phyloP scores from a whole-genome alignment of 1,140 invertebrate species.

The Phymastichus coffea region DNA sequence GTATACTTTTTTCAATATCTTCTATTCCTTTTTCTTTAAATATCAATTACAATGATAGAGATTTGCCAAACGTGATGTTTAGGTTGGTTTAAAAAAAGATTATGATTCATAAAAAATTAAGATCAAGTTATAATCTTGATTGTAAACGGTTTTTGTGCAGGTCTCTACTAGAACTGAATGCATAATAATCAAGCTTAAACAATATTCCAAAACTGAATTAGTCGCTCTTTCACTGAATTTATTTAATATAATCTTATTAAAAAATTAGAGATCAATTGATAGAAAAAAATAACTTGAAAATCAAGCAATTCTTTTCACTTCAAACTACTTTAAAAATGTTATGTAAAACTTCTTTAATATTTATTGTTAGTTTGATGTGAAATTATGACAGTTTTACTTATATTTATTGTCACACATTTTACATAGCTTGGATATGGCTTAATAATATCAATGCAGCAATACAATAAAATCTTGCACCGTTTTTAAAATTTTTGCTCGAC shows the following conservation, averaged over 20 bases:
- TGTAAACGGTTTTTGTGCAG: neutral
- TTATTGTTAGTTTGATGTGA: neutral
- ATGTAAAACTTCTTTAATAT: neutral
- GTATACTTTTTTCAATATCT: slow-evolving; percentile 9
- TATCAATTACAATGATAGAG: neutral
- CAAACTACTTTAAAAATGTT: too few species aligned
- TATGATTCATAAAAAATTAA: too few species aligned
- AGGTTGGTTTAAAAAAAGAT: neutral
- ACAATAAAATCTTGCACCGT: slow-evolving; percentile 11
- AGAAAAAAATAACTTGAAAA: too few species aligned
- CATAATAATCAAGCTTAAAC: neutral
- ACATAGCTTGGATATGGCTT: slow-evolving; percentile 2
- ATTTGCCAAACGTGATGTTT: neutral
- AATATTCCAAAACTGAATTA: neutral
- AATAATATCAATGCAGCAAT: neutral
- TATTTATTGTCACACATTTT: too few species aligned
- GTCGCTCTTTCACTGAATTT: too few species aligned
- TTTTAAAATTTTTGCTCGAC: slow-evolving; percentile 5
- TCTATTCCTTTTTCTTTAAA: slow-evolving; percentile 6
- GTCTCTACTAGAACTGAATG: neutral
- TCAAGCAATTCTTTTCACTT: too few species aligned
- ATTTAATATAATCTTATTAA: too few species aligned
- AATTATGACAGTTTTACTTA: neutral
- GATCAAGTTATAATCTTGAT: too few species aligned
- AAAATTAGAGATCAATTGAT: too few species aligned